phyloP scores from a whole-genome alignment of 2,113 vertebrate species.

The Hydrolagus affinis region DNA sequence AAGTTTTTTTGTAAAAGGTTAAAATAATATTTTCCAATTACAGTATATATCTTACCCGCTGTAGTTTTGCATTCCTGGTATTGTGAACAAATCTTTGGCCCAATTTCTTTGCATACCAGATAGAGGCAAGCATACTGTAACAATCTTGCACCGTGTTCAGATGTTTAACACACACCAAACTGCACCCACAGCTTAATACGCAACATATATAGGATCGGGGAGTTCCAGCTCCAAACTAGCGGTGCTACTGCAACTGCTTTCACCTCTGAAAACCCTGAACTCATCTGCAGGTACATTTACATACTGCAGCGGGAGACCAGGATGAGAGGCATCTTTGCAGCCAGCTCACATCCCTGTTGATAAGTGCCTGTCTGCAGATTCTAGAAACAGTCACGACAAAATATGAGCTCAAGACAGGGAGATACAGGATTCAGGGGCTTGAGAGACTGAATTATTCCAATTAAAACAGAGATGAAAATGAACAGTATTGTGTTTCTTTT shows the following conservation, averaged over 20 bases:
- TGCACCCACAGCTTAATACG: background rate
- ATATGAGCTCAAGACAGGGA: constrained; percentile 52
- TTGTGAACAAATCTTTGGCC: constrained; percentile 89
- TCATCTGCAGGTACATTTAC: constrained; percentile 67
- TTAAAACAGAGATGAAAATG: background rate
- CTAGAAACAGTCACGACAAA: constrained; percentile 52
- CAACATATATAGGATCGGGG: background rate
- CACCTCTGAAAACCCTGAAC: constrained; percentile 40
- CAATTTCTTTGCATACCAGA: constrained; percentile 97
- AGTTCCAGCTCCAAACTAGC: background rate
- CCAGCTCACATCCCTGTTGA: constrained; percentile 57
- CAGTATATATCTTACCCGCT: constrained; percentile 72
- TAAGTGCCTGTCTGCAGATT: constrained; percentile 59
- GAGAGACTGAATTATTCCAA: background rate
- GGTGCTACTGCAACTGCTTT: constrained; percentile 49
- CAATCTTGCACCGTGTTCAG: constrained; percentile 17
- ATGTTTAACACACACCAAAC: background rate
- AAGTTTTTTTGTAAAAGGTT: background rate
- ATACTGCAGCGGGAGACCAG: constrained; percentile 61
- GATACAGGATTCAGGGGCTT: constrained; percentile 44
- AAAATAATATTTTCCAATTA: background rate
- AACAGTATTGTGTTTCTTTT: background rate
- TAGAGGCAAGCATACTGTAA: constrained; percentile 82
- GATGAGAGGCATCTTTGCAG: constrained; percentile 51
- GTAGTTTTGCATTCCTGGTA: constrained; percentile 81